These are phyloP conservation scores for Monarcha castaneiventris DNA, from an alignment of 2,113 vertebrate species.

Conservation along the genomic window DNA sequence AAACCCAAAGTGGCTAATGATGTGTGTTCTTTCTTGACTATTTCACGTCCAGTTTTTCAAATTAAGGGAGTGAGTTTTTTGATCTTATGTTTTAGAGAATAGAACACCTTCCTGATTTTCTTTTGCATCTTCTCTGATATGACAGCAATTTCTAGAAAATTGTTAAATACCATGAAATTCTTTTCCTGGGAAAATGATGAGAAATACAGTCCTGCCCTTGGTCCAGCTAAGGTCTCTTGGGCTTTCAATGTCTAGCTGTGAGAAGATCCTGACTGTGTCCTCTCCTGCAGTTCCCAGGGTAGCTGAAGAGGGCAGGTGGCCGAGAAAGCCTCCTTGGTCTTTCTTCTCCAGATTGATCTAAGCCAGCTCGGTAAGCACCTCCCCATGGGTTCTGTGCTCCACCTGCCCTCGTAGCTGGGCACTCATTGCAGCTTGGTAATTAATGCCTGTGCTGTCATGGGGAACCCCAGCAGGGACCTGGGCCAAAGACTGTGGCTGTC, in stretches of 20 bases:
- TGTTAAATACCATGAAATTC: not conserved
- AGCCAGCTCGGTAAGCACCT: not conserved
- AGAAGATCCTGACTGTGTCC: not conserved
- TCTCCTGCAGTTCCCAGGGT: not conserved
- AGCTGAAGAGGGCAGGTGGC: not conserved
- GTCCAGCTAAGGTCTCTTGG: not conserved
- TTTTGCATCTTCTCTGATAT: not conserved
- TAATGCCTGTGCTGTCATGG: not conserved
- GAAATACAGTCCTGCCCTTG: not conserved
- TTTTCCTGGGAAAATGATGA: not conserved
- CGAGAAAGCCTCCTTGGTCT: not conserved
- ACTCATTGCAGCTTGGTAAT: not conserved
- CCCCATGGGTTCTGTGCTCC: not conserved
- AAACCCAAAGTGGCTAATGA: not conserved
- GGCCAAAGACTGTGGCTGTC: not conserved
- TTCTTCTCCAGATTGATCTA: not conserved
- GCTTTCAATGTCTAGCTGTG: not conserved
- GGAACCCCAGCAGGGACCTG: not conserved
- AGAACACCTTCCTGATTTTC: not conserved
- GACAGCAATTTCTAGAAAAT: not conserved
- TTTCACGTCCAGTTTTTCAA: not conserved
- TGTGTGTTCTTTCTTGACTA: not conserved
- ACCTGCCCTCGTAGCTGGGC: rapidly evolving
- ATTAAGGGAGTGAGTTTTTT: not conserved
- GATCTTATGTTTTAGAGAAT: not conserved